Evolutionary conservation across 2,888 invertebrate species (phyloP), one percentile per base, ranked within the genome.

Genomic region (Nowickia ferox): DNA sequence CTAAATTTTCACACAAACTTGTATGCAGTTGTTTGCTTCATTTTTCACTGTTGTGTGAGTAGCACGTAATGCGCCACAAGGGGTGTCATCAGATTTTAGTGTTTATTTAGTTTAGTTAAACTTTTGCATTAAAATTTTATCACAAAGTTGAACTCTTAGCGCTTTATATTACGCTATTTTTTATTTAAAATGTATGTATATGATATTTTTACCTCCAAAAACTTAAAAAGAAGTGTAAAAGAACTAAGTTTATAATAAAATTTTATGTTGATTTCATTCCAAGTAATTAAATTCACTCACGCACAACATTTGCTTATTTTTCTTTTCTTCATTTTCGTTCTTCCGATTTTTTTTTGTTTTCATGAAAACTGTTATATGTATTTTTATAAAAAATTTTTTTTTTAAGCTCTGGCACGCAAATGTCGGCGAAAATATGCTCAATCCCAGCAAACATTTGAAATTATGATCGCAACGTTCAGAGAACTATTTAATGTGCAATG

Each of bases 211-310:
- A 15, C 15, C 15, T 17, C 2, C 9, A 51, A 51, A 19, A 51
- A 8, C 2, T 15, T 10, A 8, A 1, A 51, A 17, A 40, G 17
- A 15, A n/a, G 0, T 17, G n/a, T 19, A 38, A 68, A 57, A 71
- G 42, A 22, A 55, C 15, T 8, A 63, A 63, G 19, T 42, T 57
- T 46, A n/a, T 46, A 44, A 57, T 44, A 71, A 57, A 46, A 71
- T 46, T 71, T 57, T 13, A 71, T 71, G 22, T 44, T 57, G 15
- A 42, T 71, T 57, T 44, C 55, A 44, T 57, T 57, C n/a, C 44
- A 71, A 71, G 44, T 71, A 42, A 71, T 71, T 57, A 57, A 71
- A 71, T 46, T 71, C 55, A 71, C 71, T 57, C 57, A 71, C 46
- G 71, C 46, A 44, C 42, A 48, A 30, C 30, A 30, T 30, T 30